Evolutionary conservation across 1,140 invertebrate species (phyloP), one percentile per base, ranked within the genome.

Genomic region (Carposina sasakii): DNA sequence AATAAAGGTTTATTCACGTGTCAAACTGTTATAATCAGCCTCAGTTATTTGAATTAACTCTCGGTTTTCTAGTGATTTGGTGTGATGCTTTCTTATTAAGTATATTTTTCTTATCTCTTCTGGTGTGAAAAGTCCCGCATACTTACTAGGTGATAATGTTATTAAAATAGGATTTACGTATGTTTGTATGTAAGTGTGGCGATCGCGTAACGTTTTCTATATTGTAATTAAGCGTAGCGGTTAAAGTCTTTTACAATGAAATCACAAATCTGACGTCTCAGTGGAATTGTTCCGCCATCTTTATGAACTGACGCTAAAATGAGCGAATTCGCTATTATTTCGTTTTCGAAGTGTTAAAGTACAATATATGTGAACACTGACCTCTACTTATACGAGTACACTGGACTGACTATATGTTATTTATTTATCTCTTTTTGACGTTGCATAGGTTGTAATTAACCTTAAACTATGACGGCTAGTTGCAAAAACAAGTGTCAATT

Each of bases 211-310:
- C 37, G 53, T 75, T 73, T 78, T 77, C 69, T 81, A 76, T 75
- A 63, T 67, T 55, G 55, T 75, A 71, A 65, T 63, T 77, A 81
- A 81, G 74, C 60, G 75, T 81, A 81, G 77, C 69, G 69, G 73
- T 71, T n/a, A n/a, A n/a, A 69, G 66, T 72, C 67, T 81, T 81
- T 81, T 76, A 78, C 75, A 79, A 67, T n/a, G 65, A 64, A 71
- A 81, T 79, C 75, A 81, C 67, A 78, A 76, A 72, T 65, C 60
- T 67, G 67, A 68, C 62, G 49, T 61, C 52, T 63, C 58, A 62
- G 56, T n/a, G 36, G 24, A 12, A 28, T 28, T 6, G 24, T 28
- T 28, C 6, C 24, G 24, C 24, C 24, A 28, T 28, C 6, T n/a
- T n/a, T n/a, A n/a, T n/a, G n/a, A n/a, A n/a, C n/a, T n/a, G n/a